These are phyloP conservation scores for Ostrea denselamellosa DNA, from an alignment of 1,140 invertebrate genomes.

Conservation along the genomic window DNA sequence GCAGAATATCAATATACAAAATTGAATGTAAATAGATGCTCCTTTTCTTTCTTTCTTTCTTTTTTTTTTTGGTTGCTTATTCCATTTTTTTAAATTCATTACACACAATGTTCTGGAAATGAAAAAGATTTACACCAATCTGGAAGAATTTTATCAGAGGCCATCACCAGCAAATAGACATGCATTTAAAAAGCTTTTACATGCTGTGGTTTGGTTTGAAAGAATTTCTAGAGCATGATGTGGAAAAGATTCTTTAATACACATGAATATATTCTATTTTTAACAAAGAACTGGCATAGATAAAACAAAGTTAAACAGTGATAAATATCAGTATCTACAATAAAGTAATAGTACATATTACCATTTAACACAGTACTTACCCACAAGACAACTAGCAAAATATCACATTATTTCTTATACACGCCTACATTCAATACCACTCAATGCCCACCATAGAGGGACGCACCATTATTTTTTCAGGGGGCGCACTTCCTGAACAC, in stretches of 20 bases:
- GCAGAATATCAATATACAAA: too few relatives aligned
- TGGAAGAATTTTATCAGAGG: neutral
- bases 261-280: neutral
- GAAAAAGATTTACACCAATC: neutral
- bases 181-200: conserved; percentile 11
- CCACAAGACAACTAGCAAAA: conserved; percentile 3
- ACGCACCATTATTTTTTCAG: conserved; percentile 46
- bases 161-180: conserved; percentile 2
- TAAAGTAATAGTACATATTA: conserved; percentile 39
- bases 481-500: conserved; percentile 46
- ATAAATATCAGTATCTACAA: neutral
- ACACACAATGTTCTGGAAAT: too few relatives aligned
- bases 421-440: conserved; percentile 36
- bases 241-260: neutral
- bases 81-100: too few relatives aligned
- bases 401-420: conserved; percentile 43
- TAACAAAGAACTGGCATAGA: neutral
- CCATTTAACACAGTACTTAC: conserved; percentile 47
- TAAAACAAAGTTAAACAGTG: neutral
- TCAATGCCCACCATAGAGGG: conserved; percentile 39
- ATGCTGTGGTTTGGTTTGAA: neutral
- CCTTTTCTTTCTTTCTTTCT: too few relatives aligned
- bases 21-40: too few relatives aligned
- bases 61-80: too few relatives aligned
- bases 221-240: neutral